A percentile compares a stretch with the other conserved stretches of the same genome.
These are phyloP conservation scores for Glossosoma conforme DNA, from an alignment of 1,140 invertebrate genomes.

Conservation along the genomic window DNA sequence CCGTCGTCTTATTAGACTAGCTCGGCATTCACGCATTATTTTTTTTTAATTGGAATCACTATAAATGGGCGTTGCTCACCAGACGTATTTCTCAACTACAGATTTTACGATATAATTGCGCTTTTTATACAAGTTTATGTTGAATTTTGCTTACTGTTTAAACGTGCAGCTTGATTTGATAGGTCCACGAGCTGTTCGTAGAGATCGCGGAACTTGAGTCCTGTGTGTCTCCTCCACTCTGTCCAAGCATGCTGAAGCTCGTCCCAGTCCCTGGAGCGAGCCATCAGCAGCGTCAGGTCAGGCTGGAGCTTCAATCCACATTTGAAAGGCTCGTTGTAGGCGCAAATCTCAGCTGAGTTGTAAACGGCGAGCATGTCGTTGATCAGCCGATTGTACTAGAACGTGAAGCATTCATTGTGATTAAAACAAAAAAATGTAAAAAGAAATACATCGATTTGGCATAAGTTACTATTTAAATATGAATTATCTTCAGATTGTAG, in stretches of 20 bases:
- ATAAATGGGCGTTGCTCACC: no score
- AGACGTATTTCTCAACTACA: no score
- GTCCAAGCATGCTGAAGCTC: slow-evolving; percentile 82
- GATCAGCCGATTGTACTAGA: slow-evolving; percentile 77
- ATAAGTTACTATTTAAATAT: no score
- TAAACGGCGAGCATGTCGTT: slow-evolving; percentile 87
- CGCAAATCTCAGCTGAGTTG: slow-evolving; percentile 80
- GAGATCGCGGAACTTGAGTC: slow-evolving; percentile 70
- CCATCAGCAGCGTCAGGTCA: slow-evolving; percentile 63
- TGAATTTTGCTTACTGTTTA: slow-evolving; percentile 80
- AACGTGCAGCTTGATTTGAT: slow-evolving; percentile 79
- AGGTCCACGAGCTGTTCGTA: slow-evolving; percentile 80
- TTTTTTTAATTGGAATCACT: no score
- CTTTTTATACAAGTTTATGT: no score
- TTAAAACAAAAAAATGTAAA: no score
- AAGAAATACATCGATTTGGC: no score
- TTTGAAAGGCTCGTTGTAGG: slow-evolving; percentile 73
- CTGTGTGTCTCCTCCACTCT: slow-evolving; percentile 78
- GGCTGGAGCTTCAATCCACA: slow-evolving; percentile 79
- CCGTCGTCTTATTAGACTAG: no score
- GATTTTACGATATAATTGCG: no score
- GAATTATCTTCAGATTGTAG: no score
- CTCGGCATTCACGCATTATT: no score
- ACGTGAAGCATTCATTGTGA: slow-evolving; percentile 21
- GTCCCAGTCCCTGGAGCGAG: slow-evolving; percentile 75